Conservation (phyloP, 2,888 invertebrate genomes). For the Carcina quercana region DNA sequence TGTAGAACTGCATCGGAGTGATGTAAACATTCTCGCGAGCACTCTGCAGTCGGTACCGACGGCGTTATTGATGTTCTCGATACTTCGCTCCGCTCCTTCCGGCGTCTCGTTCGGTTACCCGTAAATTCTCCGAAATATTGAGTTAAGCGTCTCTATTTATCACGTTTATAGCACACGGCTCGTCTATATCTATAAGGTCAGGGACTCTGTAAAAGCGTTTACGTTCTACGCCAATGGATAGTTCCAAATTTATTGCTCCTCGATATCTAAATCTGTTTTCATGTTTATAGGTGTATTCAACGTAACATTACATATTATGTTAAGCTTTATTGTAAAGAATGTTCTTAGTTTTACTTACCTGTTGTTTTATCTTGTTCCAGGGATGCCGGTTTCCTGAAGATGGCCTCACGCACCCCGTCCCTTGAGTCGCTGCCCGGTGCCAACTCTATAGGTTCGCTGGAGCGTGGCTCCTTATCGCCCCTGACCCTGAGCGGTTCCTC, state of each 20-base stretch:
- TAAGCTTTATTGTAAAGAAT: neutral
- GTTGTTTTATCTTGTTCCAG: conserved; percentile 72
- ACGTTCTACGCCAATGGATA: conserved; percentile 19
- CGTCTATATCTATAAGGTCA: conserved; percentile 40
- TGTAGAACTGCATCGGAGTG: conserved; percentile 34
- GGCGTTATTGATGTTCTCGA: conserved; percentile 54
- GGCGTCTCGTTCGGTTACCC: conserved; percentile 34
- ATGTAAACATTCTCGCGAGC: conserved; percentile 38
- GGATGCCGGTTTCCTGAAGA: conserved; percentile 93
- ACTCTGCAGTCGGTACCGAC: conserved; percentile 32
- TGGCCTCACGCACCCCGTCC: conserved; percentile 95
- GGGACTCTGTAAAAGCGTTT: conserved; percentile 35
- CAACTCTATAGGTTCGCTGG: conserved; percentile 93
- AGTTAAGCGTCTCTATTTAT: conserved; percentile 53
- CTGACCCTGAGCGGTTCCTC: conserved; percentile 91
- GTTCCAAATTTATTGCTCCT: conserved; percentile 11
- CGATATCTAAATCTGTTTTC: conserved; percentile 5
- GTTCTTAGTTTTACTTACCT: too few species aligned
- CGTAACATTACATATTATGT: neutral
- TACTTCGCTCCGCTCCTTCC: conserved; percentile 38
- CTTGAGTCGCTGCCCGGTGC: conserved; percentile 93
- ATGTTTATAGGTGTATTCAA: neutral
- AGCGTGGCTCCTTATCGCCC: conserved; percentile 87
- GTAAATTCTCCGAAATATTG: conserved; percentile 50
- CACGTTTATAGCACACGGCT: conserved; percentile 44